A percentile compares a stretch with the other conserved stretches of the same genome.
Conservation (phyloP, 2,888 invertebrate genomes). For the Lathronympha strigana region DNA sequence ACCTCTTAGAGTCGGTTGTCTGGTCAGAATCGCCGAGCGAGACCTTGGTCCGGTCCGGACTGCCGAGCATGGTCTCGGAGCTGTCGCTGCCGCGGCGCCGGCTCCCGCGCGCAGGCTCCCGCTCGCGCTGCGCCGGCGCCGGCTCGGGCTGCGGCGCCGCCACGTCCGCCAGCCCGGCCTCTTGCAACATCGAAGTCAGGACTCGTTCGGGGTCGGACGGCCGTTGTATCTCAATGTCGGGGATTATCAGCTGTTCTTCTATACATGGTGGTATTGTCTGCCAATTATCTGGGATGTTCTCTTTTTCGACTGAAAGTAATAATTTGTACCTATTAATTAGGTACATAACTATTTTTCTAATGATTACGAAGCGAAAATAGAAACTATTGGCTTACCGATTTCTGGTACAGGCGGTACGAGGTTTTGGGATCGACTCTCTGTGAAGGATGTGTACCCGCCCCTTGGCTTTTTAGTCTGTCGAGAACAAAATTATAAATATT, state of each 20-base stretch:
- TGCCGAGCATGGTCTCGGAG: constrained; percentile 70
- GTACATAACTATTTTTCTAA: background rate
- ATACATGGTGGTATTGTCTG: constrained; percentile 35
- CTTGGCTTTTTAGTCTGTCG: constrained; percentile 61
- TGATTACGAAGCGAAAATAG: background rate
- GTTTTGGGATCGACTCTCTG: constrained; percentile 49
- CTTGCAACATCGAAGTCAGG: constrained; percentile 59
- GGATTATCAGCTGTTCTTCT: constrained; percentile 24
- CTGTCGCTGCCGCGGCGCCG: constrained; percentile 51
- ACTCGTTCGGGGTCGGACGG: constrained; percentile 49
- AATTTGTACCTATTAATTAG: background rate
- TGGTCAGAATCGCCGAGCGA: constrained; percentile 71
- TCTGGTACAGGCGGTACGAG: constrained; percentile 40
- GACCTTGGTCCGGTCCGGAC: constrained; percentile 73
- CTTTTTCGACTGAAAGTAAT: constrained; percentile 57
- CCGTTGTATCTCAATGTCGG: constrained; percentile 17
- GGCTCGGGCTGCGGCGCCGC: constrained; percentile 7
- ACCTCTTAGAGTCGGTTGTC: constrained; percentile 66
- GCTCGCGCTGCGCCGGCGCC: constrained; percentile 10
- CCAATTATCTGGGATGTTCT: constrained; percentile 59
- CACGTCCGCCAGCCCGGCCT: constrained; percentile 63
- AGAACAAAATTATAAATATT: constrained; percentile 31
- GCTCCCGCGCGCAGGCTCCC: constrained; percentile 34
- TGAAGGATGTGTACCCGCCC: constrained; percentile 56
- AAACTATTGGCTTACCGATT: constrained; percentile 10